Evolutionary conservation across 1,140 invertebrate genomes (phyloP).

Genomic region (Drosophila bifasciata): DNA sequence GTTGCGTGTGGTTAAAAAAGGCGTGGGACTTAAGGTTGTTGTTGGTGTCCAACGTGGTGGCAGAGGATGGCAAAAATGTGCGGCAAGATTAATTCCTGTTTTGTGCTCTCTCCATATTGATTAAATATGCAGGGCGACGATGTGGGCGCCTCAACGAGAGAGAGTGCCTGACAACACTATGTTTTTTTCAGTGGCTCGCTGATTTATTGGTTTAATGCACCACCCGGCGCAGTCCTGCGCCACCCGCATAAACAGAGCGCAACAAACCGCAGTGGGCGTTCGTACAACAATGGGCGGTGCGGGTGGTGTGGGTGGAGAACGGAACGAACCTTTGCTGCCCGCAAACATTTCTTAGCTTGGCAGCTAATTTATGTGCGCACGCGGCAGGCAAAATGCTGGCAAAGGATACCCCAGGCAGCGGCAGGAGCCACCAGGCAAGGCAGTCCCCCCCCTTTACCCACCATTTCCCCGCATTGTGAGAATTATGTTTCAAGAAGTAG

Average conservation of each 20-base stretch:
- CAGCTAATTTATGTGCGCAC: conserved; percentile 81
- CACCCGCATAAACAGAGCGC: conserved; percentile 77
- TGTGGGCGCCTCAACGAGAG: conserved; percentile 54
- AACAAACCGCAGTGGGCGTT: conserved; percentile 72
- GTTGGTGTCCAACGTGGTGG: background rate
- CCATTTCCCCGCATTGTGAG: conserved; percentile 58
- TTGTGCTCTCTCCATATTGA: conserved; percentile 67
- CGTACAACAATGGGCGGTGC: conserved; percentile 44
- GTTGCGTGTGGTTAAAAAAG: background rate
- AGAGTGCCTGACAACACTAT: conserved; percentile 74
- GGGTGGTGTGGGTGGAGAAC: background rate
- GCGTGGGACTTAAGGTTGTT: background rate
- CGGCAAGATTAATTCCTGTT: conserved; percentile 73
- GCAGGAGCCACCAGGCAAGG: conserved; percentile 2
- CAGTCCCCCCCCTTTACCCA: background rate
- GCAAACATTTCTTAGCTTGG: conserved; percentile 78
- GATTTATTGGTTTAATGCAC: conserved; percentile 82
- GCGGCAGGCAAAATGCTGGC: conserved; percentile 76
- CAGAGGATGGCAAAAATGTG: conserved; percentile 34
- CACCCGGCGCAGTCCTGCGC: conserved; percentile 51
- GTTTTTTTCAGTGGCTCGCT: conserved; percentile 61
- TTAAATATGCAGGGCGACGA: conserved; percentile 72
- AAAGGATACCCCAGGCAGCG: conserved; percentile 64
- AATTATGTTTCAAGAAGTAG: conserved; percentile 56
- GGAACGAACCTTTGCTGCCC: conserved; percentile 69